Evolutionary conservation across 1,140 invertebrate species (phyloP).

Genomic region (Drosophila yakuba): DNA sequence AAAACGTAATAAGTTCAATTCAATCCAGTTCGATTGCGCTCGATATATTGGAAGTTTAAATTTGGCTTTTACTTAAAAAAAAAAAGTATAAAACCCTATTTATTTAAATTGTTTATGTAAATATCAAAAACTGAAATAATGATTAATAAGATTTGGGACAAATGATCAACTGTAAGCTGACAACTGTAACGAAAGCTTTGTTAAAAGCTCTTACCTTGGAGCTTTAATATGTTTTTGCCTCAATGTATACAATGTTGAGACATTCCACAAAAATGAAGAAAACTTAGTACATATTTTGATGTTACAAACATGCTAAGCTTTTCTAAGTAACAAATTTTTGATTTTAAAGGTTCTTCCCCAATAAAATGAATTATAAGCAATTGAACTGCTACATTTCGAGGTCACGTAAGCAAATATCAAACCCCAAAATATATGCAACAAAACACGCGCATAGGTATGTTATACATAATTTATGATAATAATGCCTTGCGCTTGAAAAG

Average conservation of each 20-base stretch:
- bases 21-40: too few species aligned
- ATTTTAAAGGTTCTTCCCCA: background rate
- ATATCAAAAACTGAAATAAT: too few species aligned
- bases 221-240: conserved; percentile 17
- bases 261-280: background rate
- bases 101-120: too few species aligned
- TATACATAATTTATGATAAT: conserved; percentile 62
- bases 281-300: background rate
- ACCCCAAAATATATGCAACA: conserved; percentile 40
- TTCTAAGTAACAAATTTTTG: background rate
- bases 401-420: conserved; percentile 6
- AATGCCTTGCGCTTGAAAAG: too few species aligned
- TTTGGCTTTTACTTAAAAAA: too few species aligned
- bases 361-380: background rate
- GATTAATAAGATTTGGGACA: too few species aligned
- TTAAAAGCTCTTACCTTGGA: background rate
- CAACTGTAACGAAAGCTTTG: background rate
- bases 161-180: background rate
- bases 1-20: too few species aligned
- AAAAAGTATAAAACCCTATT: too few species aligned
- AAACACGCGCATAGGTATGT: conserved; percentile 44
- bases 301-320: background rate
- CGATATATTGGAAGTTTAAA: too few species aligned
- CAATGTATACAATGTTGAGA: conserved; percentile 14
- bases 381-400: too few species aligned